phyloP scores from a whole-genome alignment of 2,888 invertebrate genomes.

The Nymphalis c-album region DNA sequence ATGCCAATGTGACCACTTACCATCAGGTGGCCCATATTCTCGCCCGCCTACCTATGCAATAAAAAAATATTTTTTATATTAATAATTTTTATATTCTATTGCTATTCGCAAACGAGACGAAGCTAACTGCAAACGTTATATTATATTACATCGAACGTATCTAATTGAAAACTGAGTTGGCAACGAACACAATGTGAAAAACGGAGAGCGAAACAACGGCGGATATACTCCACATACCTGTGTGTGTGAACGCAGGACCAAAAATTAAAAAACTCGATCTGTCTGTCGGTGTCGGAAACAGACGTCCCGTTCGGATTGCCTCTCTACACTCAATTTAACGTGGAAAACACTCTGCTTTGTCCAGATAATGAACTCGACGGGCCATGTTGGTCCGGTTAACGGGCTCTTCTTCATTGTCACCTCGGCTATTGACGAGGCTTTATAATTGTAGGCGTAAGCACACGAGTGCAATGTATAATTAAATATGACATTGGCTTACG shows the following conservation, averaged over 20 bases:
- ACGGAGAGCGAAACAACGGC: conserved; percentile 27
- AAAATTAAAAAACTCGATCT: conserved; percentile 72
- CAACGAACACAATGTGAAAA: conserved; percentile 28
- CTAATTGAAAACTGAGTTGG: conserved; percentile 32
- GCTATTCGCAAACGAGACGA: neutral
- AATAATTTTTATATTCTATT: no score
- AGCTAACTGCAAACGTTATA: conserved; percentile 12
- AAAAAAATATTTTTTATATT: no score
- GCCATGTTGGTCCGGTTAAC: conserved; percentile 40
- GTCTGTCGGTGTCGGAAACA: conserved; percentile 70
- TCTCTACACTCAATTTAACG: conserved; percentile 67
- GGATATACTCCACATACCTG: conserved; percentile 16
- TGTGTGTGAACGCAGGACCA: conserved; percentile 51
- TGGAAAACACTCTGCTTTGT: conserved; percentile 77
- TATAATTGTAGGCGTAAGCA: conserved; percentile 22
- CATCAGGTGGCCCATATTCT: no score
- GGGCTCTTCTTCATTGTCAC: conserved; percentile 39
- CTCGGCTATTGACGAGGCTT: conserved; percentile 31
- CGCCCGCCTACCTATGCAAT: no score
- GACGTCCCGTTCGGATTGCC: conserved; percentile 71
- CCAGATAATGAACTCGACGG: conserved; percentile 57
- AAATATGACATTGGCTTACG: conserved; percentile 20
- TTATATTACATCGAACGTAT: conserved; percentile 25
- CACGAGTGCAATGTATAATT: conserved; percentile 10
- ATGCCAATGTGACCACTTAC: no score